Evolutionary conservation across 2,888 invertebrate species (phyloP).

Genomic region (Hymenopus coronatus): DNA sequence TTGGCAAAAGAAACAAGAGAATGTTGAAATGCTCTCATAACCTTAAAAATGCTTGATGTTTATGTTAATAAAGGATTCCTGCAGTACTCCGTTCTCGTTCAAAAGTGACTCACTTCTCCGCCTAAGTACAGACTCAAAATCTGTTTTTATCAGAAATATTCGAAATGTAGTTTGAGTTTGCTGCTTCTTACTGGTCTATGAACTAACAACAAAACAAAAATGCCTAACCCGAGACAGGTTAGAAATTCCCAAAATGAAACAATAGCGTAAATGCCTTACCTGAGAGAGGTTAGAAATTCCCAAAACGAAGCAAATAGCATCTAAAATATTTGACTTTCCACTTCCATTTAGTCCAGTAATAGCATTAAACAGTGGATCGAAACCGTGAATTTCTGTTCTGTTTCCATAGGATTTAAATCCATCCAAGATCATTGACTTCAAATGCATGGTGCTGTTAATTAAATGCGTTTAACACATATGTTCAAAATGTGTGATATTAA

Average conservation of each 20-base stretch:
- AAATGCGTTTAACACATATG: not conserved
- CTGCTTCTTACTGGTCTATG: not conserved
- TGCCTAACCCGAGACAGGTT: slow-evolving; percentile 83
- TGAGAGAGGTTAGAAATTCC: slow-evolving; percentile 91
- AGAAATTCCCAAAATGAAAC: slow-evolving; percentile 94
- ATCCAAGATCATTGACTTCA: slow-evolving; percentile 88
- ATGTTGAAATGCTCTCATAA: no score
- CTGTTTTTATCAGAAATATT: not conserved
- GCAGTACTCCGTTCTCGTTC: not conserved
- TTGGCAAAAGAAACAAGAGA: slow-evolving; percentile 17
- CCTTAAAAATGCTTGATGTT: no score
- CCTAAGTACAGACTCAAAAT: not conserved
- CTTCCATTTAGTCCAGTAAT: slow-evolving; percentile 98
- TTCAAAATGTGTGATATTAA: no score
- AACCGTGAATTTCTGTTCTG: slow-evolving; percentile 85
- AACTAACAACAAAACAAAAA: not conserved
- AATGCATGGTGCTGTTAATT: slow-evolving; percentile 63
- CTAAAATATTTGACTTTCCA: slow-evolving; percentile 96
- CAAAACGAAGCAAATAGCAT: slow-evolving; percentile 95
- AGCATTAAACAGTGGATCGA: slow-evolving; percentile 94
- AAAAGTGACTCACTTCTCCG: not conserved
- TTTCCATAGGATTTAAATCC: slow-evolving; percentile 98
- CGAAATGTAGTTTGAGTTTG: not conserved
- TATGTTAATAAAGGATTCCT: no score
- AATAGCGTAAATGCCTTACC: slow-evolving; percentile 61